These are phyloP conservation scores for Cirrhinus mrigala DNA, from an alignment of 2,797 vertebrate genomes.

Conservation along the genomic window DNA sequence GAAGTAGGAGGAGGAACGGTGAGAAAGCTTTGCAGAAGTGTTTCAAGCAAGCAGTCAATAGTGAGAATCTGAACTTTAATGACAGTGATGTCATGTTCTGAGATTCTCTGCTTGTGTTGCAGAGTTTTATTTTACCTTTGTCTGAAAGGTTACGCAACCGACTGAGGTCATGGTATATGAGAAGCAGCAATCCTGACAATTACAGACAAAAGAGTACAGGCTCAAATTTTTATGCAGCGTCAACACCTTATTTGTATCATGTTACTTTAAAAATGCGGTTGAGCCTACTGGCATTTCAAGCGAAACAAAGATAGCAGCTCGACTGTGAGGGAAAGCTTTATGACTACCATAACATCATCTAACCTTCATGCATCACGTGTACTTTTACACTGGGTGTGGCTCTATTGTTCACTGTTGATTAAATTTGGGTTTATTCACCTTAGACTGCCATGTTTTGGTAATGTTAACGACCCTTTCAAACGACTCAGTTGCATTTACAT, in stretches of 20 bases:
- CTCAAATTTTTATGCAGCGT: slow-evolving; percentile 30
- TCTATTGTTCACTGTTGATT: neutral
- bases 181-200: slow-evolving; percentile 39
- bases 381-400: neutral
- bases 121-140: slow-evolving; percentile 42
- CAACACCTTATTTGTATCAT: slow-evolving; percentile 27
- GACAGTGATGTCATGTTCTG: slow-evolving; percentile 40
- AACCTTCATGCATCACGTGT: neutral
- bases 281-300: slow-evolving; percentile 29
- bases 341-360: neutral
- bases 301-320: slow-evolving; percentile 23
- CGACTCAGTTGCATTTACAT: neutral
- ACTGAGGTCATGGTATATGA: slow-evolving; percentile 44
- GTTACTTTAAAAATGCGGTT: slow-evolving; percentile 38
- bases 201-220: slow-evolving; percentile 33
- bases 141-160: slow-evolving; percentile 27
- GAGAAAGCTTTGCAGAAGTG: slow-evolving; percentile 44
- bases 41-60: slow-evolving; percentile 6
- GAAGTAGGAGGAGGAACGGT: slow-evolving; percentile 26
- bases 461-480: neutral
- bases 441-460: neutral
- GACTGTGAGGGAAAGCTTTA: slow-evolving; percentile 16
- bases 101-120: neutral
- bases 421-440: neutral
- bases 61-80: slow-evolving; percentile 24